Conservation (phyloP, 35 echinoderm and acorn worm genomes). For the Amphiura filiformis region DNA sequence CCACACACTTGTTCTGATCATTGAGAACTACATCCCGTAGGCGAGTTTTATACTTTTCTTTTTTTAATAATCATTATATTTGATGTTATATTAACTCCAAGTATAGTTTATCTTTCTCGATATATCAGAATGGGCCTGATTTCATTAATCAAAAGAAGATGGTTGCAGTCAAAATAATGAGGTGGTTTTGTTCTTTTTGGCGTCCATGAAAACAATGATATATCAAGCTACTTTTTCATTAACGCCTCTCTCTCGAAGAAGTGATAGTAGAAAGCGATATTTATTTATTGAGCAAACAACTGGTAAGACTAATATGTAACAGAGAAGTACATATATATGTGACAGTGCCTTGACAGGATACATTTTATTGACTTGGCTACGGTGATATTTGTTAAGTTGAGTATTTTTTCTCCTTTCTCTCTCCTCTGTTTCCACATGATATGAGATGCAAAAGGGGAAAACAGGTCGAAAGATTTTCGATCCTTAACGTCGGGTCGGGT, state of each 20-base stretch:
- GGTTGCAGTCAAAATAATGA: background rate
- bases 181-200: background rate
- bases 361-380: background rate
- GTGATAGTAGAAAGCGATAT: background rate
- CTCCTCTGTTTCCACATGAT: background rate
- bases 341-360: background rate
- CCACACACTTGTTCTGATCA: background rate
- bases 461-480: background rate
- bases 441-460: background rate
- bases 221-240: background rate
- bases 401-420: background rate
- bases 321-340: background rate
- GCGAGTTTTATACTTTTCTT: background rate
- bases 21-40: background rate
- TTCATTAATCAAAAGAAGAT: background rate
- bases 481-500: background rate
- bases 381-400: background rate
- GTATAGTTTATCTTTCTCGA: conserved; percentile 9
- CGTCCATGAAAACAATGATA: background rate
- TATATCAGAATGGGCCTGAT: background rate
- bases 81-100: background rate
- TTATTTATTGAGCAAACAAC: conserved; percentile 11
- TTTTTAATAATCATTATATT: conserved; percentile 4
- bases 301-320: background rate
- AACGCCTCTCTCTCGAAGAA: background rate